Evolutionary conservation across 1,140 invertebrate genomes (phyloP).

Genomic region (Ips typographus): DNA sequence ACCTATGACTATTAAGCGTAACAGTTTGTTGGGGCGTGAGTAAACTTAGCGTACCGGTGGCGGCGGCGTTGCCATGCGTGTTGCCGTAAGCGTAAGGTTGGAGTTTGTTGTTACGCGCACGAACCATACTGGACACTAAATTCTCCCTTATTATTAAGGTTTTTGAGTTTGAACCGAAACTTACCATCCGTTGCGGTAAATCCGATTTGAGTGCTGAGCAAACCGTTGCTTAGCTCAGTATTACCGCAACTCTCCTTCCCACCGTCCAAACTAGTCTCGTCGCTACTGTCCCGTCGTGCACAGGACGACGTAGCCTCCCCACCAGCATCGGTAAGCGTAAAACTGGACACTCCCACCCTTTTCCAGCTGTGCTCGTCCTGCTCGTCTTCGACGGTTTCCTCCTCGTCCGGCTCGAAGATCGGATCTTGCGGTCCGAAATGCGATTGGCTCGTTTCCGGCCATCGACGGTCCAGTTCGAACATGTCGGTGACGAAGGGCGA

Average conservation of each 20-base stretch:
- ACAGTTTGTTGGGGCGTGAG: slow-evolving; percentile 48
- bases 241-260: slow-evolving; percentile 1
- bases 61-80: slow-evolving; percentile 24
- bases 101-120: slow-evolving; percentile 40
- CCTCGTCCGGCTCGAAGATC: slow-evolving; percentile 5
- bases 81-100: slow-evolving; percentile 43
- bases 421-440: slow-evolving; percentile 36
- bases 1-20: slow-evolving; percentile 53
- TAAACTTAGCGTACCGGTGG: slow-evolving; percentile 42
- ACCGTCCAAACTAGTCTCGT: slow-evolving; percentile 1
- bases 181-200: no score
- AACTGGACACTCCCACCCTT: slow-evolving; percentile 49
- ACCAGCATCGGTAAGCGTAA: slow-evolving; percentile 46
- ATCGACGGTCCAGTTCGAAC: slow-evolving; percentile 53
- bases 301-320: slow-evolving; percentile 20
- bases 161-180: no score
- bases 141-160: no score
- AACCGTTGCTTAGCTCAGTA: background rate
- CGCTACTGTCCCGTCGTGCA: slow-evolving; percentile 9
- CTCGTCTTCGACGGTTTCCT: background rate
- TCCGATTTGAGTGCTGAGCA: no score
- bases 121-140: no score
- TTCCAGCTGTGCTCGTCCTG: slow-evolving; percentile 25
- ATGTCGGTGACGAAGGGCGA: slow-evolving; percentile 54
- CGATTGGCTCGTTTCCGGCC: slow-evolving; percentile 43